Evolutionary conservation across 53 echinoderm and acorn worm species (phyloP).

Genomic region (Echinometra lucunter): DNA sequence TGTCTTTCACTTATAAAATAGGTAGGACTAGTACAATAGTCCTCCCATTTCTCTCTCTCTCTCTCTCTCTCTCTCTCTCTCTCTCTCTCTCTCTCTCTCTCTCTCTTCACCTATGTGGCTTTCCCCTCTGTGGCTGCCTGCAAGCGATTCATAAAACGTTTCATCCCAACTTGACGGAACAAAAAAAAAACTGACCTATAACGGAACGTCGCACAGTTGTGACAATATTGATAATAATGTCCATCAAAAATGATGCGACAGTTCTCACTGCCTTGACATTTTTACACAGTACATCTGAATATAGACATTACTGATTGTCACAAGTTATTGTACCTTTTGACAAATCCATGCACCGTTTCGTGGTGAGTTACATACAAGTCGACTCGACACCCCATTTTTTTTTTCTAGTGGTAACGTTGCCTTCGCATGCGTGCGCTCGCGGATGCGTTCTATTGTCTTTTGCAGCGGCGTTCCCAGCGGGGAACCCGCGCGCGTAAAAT

Average conservation of each 20-base stretch:
- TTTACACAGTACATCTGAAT: not conserved
- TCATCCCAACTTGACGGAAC: not conserved
- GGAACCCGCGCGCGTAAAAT: slow-evolving; percentile 10
- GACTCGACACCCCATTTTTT: not conserved
- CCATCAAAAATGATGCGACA: not conserved
- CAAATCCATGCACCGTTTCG: not conserved
- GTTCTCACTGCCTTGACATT: not conserved
- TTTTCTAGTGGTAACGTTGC: not conserved
- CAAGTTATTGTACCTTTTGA: not conserved
- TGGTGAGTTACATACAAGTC: too few species aligned
- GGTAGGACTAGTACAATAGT: too few species aligned
- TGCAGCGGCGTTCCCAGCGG: not conserved
- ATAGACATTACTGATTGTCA: not conserved
- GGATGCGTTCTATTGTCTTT: not conserved
- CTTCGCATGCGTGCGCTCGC: not conserved
- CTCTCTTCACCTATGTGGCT: too few species aligned
- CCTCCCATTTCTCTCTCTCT: not conserved
- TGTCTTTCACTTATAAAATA: too few species aligned
- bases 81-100: not conserved
- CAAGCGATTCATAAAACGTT: not conserved
- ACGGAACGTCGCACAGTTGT: not conserved
- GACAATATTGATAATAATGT: slow-evolving; percentile 8
- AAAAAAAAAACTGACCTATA: not conserved
- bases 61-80: not conserved
- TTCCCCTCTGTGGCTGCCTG: too few species aligned